Conservation (phyloP, 2,888 invertebrate species). For the Hyposoter didymator region DNA sequence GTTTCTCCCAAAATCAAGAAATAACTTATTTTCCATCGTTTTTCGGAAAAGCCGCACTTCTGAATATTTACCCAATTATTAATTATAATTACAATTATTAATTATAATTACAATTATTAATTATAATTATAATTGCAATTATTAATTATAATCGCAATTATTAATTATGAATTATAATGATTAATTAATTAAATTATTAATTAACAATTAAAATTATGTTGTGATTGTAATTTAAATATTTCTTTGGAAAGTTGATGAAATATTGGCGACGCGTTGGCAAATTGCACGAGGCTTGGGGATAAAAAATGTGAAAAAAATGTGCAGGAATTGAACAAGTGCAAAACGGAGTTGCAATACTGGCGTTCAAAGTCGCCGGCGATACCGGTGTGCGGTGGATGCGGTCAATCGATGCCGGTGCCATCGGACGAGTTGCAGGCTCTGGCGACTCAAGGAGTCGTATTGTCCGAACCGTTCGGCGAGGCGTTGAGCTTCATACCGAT, state of each 20-base stretch:
- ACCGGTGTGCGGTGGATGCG: slow-evolving; percentile 91
- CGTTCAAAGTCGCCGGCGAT: slow-evolving; percentile 94
- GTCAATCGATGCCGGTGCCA: slow-evolving; percentile 86
- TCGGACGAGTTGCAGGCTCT: slow-evolving; percentile 87
- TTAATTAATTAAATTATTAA: neutral
- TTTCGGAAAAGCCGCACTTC: too few species aligned
- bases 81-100: too few species aligned
- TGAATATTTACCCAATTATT: too few species aligned
- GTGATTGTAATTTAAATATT: too few species aligned
- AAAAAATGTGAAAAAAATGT: slow-evolving; percentile 58
- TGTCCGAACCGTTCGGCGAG: slow-evolving; percentile 85
- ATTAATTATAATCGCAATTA: too few species aligned
- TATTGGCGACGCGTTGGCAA: neutral
- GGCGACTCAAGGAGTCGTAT: slow-evolving; percentile 87
- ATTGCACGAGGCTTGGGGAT: neutral
- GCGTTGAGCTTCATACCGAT: slow-evolving; percentile 84
- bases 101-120: too few species aligned
- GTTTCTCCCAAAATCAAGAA: too few species aligned
- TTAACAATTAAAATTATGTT: too few species aligned
- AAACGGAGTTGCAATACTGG: slow-evolving; percentile 96
- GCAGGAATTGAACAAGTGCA: slow-evolving; percentile 95
- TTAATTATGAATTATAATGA: neutral
- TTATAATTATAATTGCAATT: too few species aligned
- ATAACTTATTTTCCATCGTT: too few species aligned
- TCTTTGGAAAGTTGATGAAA: neutral